phyloP scores from a whole-genome alignment of 1,140 invertebrate species.

The Andricus grossulariae region DNA sequence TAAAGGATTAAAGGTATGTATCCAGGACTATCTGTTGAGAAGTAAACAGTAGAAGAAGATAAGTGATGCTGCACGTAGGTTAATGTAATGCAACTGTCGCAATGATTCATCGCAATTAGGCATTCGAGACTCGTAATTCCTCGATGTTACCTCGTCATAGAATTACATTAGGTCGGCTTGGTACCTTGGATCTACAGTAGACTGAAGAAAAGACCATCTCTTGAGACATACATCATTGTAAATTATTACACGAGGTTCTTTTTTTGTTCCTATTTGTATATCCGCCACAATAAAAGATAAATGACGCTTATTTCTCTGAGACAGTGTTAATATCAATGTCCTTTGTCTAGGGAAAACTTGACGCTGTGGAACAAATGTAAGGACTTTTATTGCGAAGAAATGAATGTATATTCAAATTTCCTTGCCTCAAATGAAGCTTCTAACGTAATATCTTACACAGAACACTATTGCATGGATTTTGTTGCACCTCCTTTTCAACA shows the following conservation, averaged over 20 bases:
- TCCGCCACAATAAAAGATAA: background rate
- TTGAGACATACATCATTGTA: background rate
- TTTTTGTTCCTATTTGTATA: background rate
- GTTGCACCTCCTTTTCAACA: no score
- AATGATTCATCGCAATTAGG: slow-evolving; percentile 14
- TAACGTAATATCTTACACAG: background rate
- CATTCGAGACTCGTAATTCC: background rate
- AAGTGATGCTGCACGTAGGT: slow-evolving; percentile 13
- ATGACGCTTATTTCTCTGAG: background rate
- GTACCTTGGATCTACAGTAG: background rate
- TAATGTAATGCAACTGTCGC: slow-evolving; percentile 25
- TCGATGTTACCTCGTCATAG: background rate
- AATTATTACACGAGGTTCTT: background rate
- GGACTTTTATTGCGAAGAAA: background rate
- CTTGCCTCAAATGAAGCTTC: background rate
- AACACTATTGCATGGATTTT: no score
- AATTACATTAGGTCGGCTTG: background rate
- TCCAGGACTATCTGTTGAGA: background rate
- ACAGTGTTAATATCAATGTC: background rate
- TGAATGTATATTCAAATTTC: background rate
- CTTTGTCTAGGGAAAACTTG: background rate
- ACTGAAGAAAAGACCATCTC: background rate
- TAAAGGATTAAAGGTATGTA: no score
- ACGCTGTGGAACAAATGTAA: background rate
- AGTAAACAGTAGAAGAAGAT: slow-evolving; percentile 11